Evolutionary conservation across 1,140 invertebrate genomes (phyloP).

Genomic region (Pantala flavescens): DNA sequence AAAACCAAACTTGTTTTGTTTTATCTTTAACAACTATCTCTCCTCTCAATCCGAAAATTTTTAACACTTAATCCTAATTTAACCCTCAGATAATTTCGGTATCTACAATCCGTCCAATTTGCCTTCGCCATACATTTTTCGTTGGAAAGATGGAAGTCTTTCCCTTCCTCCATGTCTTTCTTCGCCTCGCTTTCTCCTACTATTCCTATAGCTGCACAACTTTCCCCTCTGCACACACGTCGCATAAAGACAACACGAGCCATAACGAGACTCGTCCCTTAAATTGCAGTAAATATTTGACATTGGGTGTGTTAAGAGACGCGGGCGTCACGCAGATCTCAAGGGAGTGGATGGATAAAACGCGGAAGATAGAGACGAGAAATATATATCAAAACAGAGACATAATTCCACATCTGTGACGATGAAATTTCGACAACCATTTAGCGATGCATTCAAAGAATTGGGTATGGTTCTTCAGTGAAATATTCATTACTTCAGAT

Average conservation of each 20-base stretch:
- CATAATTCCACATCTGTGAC: too few species aligned
- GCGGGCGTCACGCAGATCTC: not conserved
- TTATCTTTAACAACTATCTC: too few species aligned
- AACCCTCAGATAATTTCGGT: not conserved
- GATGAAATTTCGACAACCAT: too few species aligned
- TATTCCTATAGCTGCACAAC: not conserved
- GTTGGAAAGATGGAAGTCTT: not conserved
- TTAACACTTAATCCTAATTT: too few species aligned
- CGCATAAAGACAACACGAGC: not conserved
- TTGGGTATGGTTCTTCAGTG: too few species aligned
- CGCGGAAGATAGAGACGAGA: not conserved
- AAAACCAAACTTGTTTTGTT: too few species aligned
- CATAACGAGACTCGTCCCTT: not conserved
- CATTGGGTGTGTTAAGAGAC: not conserved
- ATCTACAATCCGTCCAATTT: not conserved
- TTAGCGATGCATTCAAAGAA: too few species aligned
- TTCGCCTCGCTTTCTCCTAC: not conserved
- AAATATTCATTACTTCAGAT: too few species aligned
- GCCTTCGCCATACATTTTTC: not conserved
- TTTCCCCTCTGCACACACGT: not conserved
- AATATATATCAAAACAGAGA: too few species aligned
- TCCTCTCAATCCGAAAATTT: too few species aligned
- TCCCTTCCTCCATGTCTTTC: not conserved
- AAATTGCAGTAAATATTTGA: constrained; percentile 8
- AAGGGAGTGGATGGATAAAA: not conserved